phyloP scores from a whole-genome alignment of 1,140 invertebrate species.

The Euwallacea similis region DNA sequence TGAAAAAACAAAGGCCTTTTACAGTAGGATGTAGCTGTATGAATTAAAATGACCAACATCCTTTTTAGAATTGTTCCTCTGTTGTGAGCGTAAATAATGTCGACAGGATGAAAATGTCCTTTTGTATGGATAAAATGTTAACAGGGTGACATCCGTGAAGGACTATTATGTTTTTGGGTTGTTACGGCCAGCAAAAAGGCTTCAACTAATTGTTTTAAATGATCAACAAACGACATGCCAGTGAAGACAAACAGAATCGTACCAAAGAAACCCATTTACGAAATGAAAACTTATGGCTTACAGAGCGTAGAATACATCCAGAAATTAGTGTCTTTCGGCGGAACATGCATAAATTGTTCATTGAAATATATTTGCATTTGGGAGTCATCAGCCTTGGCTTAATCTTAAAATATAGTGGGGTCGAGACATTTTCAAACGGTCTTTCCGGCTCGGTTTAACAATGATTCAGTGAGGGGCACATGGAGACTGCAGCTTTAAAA shows the following conservation, averaged over 20 bases:
- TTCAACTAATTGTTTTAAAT: too few species aligned
- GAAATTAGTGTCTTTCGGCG: constrained; percentile 5
- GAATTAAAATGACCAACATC: constrained; percentile 17
- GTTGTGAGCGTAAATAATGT: not conserved
- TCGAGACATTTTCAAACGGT: constrained; percentile 8
- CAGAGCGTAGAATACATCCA: constrained; percentile 5
- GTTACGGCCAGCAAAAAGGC: too few species aligned
- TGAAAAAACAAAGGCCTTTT: too few species aligned
- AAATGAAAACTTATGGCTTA: constrained; percentile 14
- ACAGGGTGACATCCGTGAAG: not conserved
- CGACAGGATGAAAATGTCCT: constrained; percentile 10
- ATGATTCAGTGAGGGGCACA: not conserved
- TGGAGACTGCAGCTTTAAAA: too few species aligned
- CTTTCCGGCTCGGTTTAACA: constrained; percentile 5
- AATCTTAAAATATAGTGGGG: constrained; percentile 14
- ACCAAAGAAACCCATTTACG: constrained; percentile 9
- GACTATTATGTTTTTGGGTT: constrained; percentile 4
- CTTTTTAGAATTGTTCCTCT: not conserved
- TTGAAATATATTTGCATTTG: constrained; percentile 24
- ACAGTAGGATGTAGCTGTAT: not conserved
- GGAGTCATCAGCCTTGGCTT: constrained; percentile 17
- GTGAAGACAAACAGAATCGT: constrained; percentile 1
- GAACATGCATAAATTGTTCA: constrained; percentile 18
- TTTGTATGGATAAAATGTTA: constrained; percentile 7
- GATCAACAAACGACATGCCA: too few species aligned